Conservation (phyloP, 2,797 vertebrate species). For the Bovichtus diacanthus region DNA sequence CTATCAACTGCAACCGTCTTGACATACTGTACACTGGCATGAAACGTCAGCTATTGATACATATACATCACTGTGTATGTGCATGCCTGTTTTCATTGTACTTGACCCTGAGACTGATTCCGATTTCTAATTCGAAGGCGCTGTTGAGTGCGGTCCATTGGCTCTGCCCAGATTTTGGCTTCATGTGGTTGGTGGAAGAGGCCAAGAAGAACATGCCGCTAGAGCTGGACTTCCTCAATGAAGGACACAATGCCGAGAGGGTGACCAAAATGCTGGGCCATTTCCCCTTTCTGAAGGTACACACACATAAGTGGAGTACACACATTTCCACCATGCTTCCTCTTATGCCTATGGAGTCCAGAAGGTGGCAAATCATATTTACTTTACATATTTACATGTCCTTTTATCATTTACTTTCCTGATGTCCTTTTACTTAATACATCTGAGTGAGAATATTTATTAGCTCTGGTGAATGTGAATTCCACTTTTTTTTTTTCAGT, state of each 20-base stretch:
- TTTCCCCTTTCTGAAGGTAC: conserved; percentile 93
- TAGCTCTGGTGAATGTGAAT: conserved; percentile 33
- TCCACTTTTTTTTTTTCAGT: conserved; percentile 8
- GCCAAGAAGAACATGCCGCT: conserved; percentile 97
- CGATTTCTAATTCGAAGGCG: conserved; percentile 78
- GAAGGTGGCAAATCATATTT: too few relatives aligned
- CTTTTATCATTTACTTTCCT: too few relatives aligned
- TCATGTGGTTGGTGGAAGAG: conserved; percentile 98
- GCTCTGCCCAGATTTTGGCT: conserved; percentile 96
- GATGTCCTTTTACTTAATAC: conserved; percentile 41
- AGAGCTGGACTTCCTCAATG: conserved; percentile 96
- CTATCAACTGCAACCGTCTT: neutral
- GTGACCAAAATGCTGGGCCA: conserved; percentile 90
- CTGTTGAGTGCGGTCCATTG: conserved; percentile 90
- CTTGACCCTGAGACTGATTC: neutral
- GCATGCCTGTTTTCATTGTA: neutral
- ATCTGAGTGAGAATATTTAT: conserved; percentile 46
- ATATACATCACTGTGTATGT: neutral
- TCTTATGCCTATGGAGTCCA: neutral
- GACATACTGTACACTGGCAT: neutral
- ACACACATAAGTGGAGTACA: neutral
- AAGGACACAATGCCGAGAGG: conserved; percentile 94
- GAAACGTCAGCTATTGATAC: too few relatives aligned
- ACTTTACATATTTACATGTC: too few relatives aligned
- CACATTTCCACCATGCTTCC: neutral